Base-by-base conservation (phyloP, 2,113 vertebrate genomes). In the Atlantisia rogersi region DNA sequence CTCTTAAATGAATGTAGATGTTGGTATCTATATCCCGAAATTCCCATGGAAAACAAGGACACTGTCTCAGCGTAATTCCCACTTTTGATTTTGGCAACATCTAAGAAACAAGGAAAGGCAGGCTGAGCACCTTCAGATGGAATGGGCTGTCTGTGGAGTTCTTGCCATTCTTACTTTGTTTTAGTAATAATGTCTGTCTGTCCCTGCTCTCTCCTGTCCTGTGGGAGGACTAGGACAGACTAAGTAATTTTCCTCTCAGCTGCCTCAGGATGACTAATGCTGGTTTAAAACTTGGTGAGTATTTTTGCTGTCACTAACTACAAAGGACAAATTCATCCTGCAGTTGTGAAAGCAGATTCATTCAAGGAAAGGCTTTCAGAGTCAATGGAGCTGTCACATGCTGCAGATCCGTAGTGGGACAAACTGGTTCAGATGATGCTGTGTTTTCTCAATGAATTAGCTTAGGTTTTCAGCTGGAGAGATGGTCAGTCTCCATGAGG, bases 1-100 rank as follows among this genome's bases (percentile, higher is more conserved):
- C 11, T 69, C 82, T 24, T 22, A 74, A 70, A 53, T n/a, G n/a
- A 4, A 1, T 4, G 0, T 37, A 21, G 44, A 2, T 21, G 5
- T 31, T 70, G 56, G 19, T 81, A 6, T 60, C n/a, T 20, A 3
- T 37, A 55, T 19, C 12, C 60, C 12, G 5, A 25, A 17, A 78
- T 68, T 75, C 56, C n/a, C 25, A 2, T 5, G 50, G 70, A 42
- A 39, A 5, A 25, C 3, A 16, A 32, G 24, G n/a, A 52, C 37
- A 6, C 15, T 35, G 46, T 17, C 20, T 37, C 13, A 31, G 35
- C 82, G 32, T 55, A 7, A 58, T 73, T 65, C 44, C 44, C 50
- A 21, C 32, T 60, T 28, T 46, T 6, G 4, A 28, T 80, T 86
- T 53, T 79, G 42, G 35, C 39, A 74, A 11, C 12, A 1, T 19